Percentiles rank a stretch among this genome's conserved stretches.
Conservation (phyloP, 23 tunicate genomes). For the Corella eumyota region DNA sequence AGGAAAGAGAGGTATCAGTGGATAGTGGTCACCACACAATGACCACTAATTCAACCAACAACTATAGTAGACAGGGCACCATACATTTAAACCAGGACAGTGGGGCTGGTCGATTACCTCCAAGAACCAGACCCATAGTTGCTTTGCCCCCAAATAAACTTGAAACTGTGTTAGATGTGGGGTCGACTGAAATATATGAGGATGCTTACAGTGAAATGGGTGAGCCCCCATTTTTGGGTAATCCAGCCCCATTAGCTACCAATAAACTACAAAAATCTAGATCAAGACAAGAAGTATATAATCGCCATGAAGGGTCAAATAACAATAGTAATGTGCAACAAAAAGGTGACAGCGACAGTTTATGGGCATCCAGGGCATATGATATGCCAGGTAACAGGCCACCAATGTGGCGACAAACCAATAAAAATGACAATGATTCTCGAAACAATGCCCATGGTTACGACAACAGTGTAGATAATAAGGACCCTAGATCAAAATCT, state of each 20-base stretch:
- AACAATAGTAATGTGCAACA: not conserved
- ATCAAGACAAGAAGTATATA: not conserved
- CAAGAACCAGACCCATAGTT: conserved; percentile 69
- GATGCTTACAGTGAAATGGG: conserved; percentile 13
- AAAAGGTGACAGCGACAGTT: conserved; percentile 5
- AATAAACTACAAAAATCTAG: no score
- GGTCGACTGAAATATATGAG: conserved; percentile 13
- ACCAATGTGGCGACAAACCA: conserved; percentile 60
- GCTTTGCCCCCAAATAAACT: conserved; percentile 53
- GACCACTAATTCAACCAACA: conserved; percentile 77
- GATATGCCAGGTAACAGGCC: conserved; percentile 66
- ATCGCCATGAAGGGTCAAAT: not conserved
- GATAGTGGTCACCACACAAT: conserved; percentile 89
- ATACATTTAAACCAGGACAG: conserved; percentile 22
- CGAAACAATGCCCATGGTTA: not conserved
- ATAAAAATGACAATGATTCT: conserved; percentile 3
- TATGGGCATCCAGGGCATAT: conserved; percentile 21
- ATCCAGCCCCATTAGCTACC: no score
- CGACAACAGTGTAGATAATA: not conserved
- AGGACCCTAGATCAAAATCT: not conserved
- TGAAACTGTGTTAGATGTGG: conserved; percentile 29
- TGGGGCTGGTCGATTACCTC: conserved; percentile 38
- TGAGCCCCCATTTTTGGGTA: no score
- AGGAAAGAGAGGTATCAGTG: conserved; percentile 47
- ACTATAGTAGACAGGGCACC: conserved; percentile 49